phyloP scores from a whole-genome alignment of 1,140 invertebrate species.

The Epicauta chinensis region DNA sequence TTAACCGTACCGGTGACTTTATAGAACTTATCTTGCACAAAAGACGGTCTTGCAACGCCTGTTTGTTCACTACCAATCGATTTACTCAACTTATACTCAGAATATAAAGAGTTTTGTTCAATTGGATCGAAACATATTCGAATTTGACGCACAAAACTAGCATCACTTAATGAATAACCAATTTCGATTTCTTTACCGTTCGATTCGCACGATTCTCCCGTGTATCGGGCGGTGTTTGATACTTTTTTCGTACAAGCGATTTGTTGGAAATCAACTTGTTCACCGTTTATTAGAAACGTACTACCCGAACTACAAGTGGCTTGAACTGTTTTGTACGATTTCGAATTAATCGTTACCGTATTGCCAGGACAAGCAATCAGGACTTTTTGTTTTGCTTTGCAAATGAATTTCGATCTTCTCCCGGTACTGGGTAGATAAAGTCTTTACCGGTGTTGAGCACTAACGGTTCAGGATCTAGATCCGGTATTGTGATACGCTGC shows the following conservation, averaged over 20 bases:
- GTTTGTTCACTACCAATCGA: conserved; percentile 32
- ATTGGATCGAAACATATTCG: conserved; percentile 28
- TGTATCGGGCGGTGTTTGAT: conserved; percentile 36
- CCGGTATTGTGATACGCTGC: too few relatives aligned
- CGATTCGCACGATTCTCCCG: conserved; percentile 36
- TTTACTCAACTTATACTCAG: conserved; percentile 23
- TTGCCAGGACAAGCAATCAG: conserved; percentile 27
- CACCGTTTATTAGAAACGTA: conserved; percentile 9
- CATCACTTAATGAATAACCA: conserved; percentile 25
- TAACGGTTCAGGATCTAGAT: too few relatives aligned
- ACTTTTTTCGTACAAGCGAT: conserved; percentile 38
- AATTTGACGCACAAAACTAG: conserved; percentile 25
- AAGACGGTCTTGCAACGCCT: conserved; percentile 34
- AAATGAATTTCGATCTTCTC: too few relatives aligned
- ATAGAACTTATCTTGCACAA: conserved; percentile 32
- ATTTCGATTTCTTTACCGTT: conserved; percentile 35
- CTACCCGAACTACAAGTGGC: conserved; percentile 12
- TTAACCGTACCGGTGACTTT: conserved; percentile 22
- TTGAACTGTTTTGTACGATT: background rate
- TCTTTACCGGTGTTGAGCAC: too few relatives aligned
- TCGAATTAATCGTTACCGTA: conserved; percentile 1
- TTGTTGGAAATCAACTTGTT: conserved; percentile 29
- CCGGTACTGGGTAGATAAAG: too few relatives aligned
- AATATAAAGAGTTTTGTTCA: conserved; percentile 21
- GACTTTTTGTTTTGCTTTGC: conserved; percentile 15